Evolutionary conservation across 2,113 vertebrate species (phyloP).

Genomic region (Callionymus lyra): DNA sequence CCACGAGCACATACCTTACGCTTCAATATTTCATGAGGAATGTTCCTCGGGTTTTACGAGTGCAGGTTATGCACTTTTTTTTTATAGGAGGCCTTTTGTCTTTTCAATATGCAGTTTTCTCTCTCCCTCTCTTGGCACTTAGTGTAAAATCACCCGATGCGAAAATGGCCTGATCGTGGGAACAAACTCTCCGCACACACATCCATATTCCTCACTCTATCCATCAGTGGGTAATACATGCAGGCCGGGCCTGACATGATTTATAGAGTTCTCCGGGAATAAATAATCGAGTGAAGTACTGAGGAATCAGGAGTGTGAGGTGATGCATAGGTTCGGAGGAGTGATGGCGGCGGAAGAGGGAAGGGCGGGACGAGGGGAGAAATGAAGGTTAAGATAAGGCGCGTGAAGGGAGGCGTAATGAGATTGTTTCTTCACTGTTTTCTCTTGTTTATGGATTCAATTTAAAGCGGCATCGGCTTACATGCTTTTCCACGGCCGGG

Average conservation of each 20-base stretch:
- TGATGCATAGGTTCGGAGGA: constrained; percentile 18
- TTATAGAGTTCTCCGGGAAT: constrained; percentile 52
- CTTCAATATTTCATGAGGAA: background rate
- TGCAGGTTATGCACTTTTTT: constrained; percentile 22
- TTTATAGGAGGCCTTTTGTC: constrained; percentile 15
- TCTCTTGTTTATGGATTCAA: no score
- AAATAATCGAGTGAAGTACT: constrained; percentile 43
- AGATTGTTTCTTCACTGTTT: constrained; percentile 10
- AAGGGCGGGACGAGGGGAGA: constrained; percentile 8
- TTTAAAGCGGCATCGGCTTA: no score
- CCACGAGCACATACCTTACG: background rate
- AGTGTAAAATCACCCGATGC: constrained; percentile 5
- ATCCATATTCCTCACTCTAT: constrained; percentile 11
- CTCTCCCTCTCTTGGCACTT: constrained; percentile 1
- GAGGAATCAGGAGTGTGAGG: constrained; percentile 20
- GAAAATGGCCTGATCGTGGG: constrained; percentile 7
- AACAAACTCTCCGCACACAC: constrained; percentile 5
- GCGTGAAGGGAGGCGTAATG: constrained; percentile 1
- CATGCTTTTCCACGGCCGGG: no score
- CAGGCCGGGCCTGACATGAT: constrained; percentile 43
- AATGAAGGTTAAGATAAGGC: constrained; percentile 18
- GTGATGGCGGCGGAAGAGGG: constrained; percentile 22
- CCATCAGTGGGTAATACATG: constrained; percentile 17
- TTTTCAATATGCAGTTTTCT: constrained; percentile 12
- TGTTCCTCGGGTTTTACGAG: constrained; percentile 1